Percentiles rank a stretch among this genome's conserved stretches.
Evolutionary conservation across 2,888 invertebrate genomes (phyloP).

Genomic region (Folsomia candida): DNA sequence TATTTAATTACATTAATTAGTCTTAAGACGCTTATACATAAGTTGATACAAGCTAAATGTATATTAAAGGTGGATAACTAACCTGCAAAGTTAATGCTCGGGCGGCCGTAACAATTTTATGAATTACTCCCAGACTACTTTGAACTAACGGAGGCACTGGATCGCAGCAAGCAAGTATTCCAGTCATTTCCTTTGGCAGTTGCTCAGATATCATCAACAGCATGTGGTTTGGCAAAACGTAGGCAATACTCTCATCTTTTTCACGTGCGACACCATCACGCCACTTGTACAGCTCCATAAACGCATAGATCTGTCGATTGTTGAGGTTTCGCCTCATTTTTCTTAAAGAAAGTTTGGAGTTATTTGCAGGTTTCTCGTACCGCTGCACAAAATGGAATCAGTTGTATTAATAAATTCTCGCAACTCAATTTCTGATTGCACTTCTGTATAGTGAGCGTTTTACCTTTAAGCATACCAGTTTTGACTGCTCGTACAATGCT

Average conservation of each 20-base stretch:
- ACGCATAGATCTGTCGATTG: slow-evolving; percentile 76
- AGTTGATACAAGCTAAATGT: too few species aligned
- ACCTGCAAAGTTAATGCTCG: slow-evolving; percentile 65
- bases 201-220: slow-evolving; percentile 82
- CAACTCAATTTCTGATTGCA: too few species aligned
- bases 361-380: slow-evolving; percentile 69
- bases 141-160: slow-evolving; percentile 80
- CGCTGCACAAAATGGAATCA: slow-evolving; percentile 7
- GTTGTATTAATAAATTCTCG: not conserved
- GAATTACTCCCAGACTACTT: slow-evolving; percentile 59
- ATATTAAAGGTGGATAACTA: slow-evolving; percentile 18
- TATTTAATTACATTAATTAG: too few species aligned
- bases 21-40: too few species aligned
- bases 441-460: too few species aligned
- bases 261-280: slow-evolving; percentile 77
- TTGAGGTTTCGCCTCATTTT: slow-evolving; percentile 79
- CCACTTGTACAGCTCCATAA: slow-evolving; percentile 81
- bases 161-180: slow-evolving; percentile 87
- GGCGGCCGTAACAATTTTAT: slow-evolving; percentile 67
- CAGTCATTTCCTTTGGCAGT: slow-evolving; percentile 86
- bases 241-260: slow-evolving; percentile 89
- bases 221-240: slow-evolving; percentile 95
- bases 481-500: slow-evolving; percentile 71
- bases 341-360: slow-evolving; percentile 45
- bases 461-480: slow-evolving; percentile 69